Base-by-base conservation (phyloP, 2,113 vertebrate species). In the Anoplopoma fimbria region DNA sequence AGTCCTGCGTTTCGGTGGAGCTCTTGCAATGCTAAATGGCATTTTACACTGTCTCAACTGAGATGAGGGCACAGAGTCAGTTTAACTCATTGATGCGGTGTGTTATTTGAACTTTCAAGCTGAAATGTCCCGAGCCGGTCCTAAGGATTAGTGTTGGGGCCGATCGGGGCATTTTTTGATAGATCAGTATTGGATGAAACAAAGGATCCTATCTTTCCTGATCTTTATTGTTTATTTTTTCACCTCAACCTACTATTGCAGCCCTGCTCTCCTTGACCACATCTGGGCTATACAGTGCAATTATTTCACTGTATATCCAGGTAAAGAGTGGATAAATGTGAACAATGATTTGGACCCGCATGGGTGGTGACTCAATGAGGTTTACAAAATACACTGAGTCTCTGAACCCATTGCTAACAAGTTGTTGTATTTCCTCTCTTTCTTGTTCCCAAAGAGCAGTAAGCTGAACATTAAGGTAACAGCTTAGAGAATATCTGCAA, bases 1-100 rank as follows among this genome's bases (percentile, higher is more conserved):
- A 38, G 40, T 88, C n/a, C 47, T 60, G 34, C 55, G 27, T 38
- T 76, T 58, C 51, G 81, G 69, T 36, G 12, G 17, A 77, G 62
- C n/a, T 65, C 25, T 49, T 73, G 13, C 17, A 9, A 61, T 62
- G n/a, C 23, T 63, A 67, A 65, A 70, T 61, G 23, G 4, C 40
- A 70, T 65, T 69, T 70, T 69, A 63, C 68, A 77, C 15, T 8
- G 34, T 81, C 53, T 79, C 38, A 42, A 4, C 14, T 47, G 31
- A 27, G 62, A 55, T 31, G 33, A n/a, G 33, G 40, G 49, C 47
- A 75, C 15, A 10, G 19, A 74, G 27, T 79, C 42, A 57, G 33
- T 34, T 73, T 55, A 27, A 38, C 34, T 65, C 40, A 69, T 1
- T 55, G 19, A 69, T 53, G 45, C 36, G 49, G 15, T 40, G 17